Percentiles rank a stretch among this genome's conserved stretches.
Conservation (phyloP, 2,888 invertebrate genomes). For the Strigamia crassipes region DNA sequence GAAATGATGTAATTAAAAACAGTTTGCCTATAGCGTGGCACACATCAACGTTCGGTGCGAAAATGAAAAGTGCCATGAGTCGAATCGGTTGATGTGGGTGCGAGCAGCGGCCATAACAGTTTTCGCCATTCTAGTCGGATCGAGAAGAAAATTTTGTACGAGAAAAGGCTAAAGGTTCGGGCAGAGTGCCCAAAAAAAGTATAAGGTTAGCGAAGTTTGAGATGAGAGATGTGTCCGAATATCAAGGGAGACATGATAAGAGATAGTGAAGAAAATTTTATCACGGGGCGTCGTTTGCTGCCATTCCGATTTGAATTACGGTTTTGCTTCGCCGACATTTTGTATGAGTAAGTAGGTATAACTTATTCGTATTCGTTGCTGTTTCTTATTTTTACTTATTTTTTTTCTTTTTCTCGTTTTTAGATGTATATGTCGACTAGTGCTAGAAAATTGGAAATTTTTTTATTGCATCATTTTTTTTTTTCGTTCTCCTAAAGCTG, state of each 20-base stretch:
- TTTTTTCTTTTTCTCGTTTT: neutral
- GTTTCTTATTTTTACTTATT: conserved; percentile 28
- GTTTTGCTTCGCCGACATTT: conserved; percentile 28
- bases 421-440: conserved; percentile 18
- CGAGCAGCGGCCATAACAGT: neutral
- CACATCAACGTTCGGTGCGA: neutral
- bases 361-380: conserved; percentile 30
- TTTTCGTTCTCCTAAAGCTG: conserved; percentile 5
- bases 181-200: neutral
- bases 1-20: conserved; percentile 34
- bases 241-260: conserved; percentile 28
- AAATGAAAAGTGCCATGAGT: neutral
- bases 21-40: neutral
- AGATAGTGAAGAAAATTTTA: conserved; percentile 40
- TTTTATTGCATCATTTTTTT: conserved; percentile 24
- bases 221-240: conserved; percentile 35
- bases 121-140: neutral
- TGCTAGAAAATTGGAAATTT: conserved; percentile 20
- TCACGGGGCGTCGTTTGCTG: conserved; percentile 21
- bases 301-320: conserved; percentile 42
- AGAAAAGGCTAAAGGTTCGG: neutral
- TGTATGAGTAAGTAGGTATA: conserved; percentile 33
- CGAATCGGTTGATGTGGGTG: neutral
- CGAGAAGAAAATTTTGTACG: neutral
- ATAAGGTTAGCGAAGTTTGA: neutral